Conservation (phyloP, 35 echinoderm and acorn worm species). For the Stichopus chloronotus region DNA sequence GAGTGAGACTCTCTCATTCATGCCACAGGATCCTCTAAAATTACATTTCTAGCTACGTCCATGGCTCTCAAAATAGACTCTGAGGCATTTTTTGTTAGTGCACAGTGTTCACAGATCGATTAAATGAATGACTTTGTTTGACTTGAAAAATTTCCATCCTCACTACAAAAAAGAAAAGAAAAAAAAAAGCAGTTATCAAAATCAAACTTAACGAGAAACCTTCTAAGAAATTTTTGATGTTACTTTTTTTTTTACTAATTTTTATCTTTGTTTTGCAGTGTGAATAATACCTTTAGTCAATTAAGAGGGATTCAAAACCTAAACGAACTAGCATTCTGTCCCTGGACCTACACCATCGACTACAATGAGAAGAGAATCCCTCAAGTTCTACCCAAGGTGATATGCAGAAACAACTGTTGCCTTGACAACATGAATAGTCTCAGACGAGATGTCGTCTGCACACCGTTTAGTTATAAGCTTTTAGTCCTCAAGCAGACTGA, state of each 20-base stretch:
- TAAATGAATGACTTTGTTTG: too few relatives aligned
- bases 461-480: not conserved
- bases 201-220: too few relatives aligned
- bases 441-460: not conserved
- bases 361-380: constrained; percentile 33
- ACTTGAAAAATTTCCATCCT: too few relatives aligned
- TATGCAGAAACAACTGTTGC: not conserved
- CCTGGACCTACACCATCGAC: constrained; percentile 25
- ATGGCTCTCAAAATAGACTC: too few relatives aligned
- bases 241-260: not conserved
- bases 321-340: constrained; percentile 34
- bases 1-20: too few relatives aligned
- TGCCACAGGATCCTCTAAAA: too few relatives aligned
- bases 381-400: constrained; percentile 6
- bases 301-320: not conserved
- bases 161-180: too few relatives aligned
- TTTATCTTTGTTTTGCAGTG: not conserved
- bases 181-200: too few relatives aligned
- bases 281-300: constrained; percentile 37
- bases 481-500: constrained; percentile 21
- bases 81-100: too few relatives aligned
- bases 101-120: too few relatives aligned
- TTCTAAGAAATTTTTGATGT: too few relatives aligned
- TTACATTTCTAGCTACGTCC: too few relatives aligned
- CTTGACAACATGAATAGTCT: not conserved